These are phyloP conservation scores for Tipula vernalis DNA, from an alignment of 2,888 invertebrate genomes.

Conservation along the genomic window DNA sequence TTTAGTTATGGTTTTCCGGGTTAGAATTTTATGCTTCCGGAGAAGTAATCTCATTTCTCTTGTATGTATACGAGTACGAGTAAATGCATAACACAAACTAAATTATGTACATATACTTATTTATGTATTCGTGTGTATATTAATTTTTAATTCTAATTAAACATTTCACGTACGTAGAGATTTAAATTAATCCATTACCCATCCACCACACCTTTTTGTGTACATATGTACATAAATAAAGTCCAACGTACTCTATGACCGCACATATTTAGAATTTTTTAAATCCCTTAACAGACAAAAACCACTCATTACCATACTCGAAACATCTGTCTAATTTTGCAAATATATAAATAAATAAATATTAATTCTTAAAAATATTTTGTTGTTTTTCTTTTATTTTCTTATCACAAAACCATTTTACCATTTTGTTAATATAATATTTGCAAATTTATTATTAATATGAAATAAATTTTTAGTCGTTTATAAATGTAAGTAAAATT, in stretches of 20 bases:
- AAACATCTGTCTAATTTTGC: neutral
- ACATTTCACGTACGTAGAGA: neutral
- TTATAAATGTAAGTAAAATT: neutral
- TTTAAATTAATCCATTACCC: neutral
- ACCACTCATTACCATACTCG: neutral
- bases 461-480: neutral
- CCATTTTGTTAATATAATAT: neutral
- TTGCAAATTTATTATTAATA: neutral
- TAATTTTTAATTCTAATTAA: neutral
- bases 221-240: neutral
- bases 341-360: neutral
- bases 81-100: too few relatives aligned
- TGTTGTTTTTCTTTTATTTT: neutral
- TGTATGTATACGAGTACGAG: neutral
- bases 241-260: neutral
- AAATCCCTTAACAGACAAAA: neutral
- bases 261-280: neutral
- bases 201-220: neutral
- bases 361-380: neutral
- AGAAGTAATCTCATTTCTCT: neutral
- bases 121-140: neutral
- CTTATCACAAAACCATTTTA: neutral
- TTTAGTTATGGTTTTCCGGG: neutral
- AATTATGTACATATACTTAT: neutral
- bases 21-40: neutral